Base-by-base conservation (phyloP, 2,797 vertebrate genomes). In the Cirrhinus molitorella region DNA sequence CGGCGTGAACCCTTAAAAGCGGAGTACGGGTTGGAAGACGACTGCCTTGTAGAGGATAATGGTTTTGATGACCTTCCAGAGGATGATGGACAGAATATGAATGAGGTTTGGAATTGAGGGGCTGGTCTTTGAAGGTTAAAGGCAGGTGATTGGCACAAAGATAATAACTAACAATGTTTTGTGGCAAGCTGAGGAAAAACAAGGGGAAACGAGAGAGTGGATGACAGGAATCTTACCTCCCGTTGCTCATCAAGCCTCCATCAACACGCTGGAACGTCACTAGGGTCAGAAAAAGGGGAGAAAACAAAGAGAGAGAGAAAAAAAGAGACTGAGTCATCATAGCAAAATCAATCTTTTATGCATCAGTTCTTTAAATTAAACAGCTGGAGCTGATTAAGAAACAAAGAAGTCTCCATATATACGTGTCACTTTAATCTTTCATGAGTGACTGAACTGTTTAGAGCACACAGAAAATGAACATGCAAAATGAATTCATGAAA, bases 241-340 rank as follows among this genome's bases (percentile, higher is more conserved):
- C 98, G 81, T 99, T 99, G 96, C 96, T 98, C 97, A 99, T 99
- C 94, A 99, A 93, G 91, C 98, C 98, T 86, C 97, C 97, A 83
- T 99, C 98, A 70, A 98, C 98, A 94, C 98, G 97, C 93, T 99
- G 98, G 95, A 99, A 99, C 66, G 98, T 99, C 89, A 99, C 98
- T 99, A 85, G 61, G 72, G 81, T 61, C 6, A 80, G 84, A 70
- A 65, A 79, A 25, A 80, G 82, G 77, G 49, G 63, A 83, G 43
- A 86, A 55, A 90, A 86, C 75, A 47, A 11, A 88, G 37, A 73
- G 88, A 85, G 77, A 81, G 45, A 40, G 82, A 68, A 25, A 53
- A 40, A 59, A 14, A 74, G 40, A 76, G 10, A 78, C 9, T 53
- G 28, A 80, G 78, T 71, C 49, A 84, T 61, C 45, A 37, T 45